These are phyloP conservation scores for Acheta domesticus DNA, from an alignment of 2,888 invertebrate species.

Conservation along the genomic window DNA sequence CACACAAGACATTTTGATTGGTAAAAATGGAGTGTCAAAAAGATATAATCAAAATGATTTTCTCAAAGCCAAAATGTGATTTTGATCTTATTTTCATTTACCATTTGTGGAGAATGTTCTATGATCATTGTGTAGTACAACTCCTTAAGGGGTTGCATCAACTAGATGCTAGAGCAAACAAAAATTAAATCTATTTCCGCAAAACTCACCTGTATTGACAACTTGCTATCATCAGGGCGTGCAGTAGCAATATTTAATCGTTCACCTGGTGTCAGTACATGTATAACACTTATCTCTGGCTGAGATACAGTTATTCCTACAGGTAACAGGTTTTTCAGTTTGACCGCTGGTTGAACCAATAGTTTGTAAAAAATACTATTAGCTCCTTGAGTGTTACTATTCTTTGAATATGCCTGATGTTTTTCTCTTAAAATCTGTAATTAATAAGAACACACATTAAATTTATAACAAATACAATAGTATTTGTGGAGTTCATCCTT, in stretches of 20 bases:
- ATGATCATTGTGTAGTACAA: no score
- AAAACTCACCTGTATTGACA: constrained; percentile 65
- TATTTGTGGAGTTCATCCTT: no score
- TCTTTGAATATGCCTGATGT: neutral
- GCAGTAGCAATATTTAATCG: constrained; percentile 73
- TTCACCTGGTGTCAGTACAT: constrained; percentile 66
- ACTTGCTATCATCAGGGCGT: constrained; percentile 65
- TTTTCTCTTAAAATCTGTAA: neutral
- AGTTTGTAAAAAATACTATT: constrained; percentile 77
- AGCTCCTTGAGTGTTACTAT: neutral
- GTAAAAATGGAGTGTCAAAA: no score
- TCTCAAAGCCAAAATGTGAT: no score
- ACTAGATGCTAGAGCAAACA: neutral
- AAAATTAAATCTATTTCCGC: neutral
- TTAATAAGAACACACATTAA: no score
- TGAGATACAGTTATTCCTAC: constrained; percentile 71
- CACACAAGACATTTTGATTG: no score
- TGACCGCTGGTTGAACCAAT: constrained; percentile 81
- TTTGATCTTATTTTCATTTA: no score
- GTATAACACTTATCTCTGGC: constrained; percentile 62
- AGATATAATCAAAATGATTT: no score
- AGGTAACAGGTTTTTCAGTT: constrained; percentile 86
- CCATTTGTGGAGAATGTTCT: no score
- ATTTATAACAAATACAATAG: no score
- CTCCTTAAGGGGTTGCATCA: no score